Percentiles rank a stretch among this genome's conserved stretches.
Evolutionary conservation across 2,797 vertebrate genomes (phyloP).

Genomic region (Artibeus jamaicensis): DNA sequence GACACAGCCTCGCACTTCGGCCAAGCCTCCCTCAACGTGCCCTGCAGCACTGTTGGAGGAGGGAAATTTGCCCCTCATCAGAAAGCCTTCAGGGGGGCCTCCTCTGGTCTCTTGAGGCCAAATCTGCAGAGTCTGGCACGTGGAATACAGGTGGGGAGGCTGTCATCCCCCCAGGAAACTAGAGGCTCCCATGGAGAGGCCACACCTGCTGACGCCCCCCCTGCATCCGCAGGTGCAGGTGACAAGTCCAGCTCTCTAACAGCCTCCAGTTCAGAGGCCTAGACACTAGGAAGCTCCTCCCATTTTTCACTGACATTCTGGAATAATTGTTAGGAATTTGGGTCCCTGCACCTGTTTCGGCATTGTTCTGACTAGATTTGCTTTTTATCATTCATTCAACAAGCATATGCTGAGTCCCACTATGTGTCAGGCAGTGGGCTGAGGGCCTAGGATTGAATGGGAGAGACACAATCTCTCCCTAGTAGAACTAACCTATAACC

Average conservation of each 20-base stretch:
- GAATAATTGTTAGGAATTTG: background rate
- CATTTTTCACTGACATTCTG: background rate
- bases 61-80: background rate
- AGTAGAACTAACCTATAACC: background rate
- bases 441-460: background rate
- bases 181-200: background rate
- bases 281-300: background rate
- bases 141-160: background rate
- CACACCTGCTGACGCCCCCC: fast-evolving
- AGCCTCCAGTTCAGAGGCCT: background rate
- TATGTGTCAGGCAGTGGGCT: background rate
- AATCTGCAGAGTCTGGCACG: background rate
- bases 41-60: background rate
- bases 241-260: background rate
- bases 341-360: background rate
- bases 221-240: background rate
- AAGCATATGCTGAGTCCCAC: background rate
- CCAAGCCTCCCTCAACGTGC: background rate
- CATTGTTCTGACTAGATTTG: background rate
- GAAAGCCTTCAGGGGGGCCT: background rate
- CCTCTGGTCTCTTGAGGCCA: background rate
- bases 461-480: background rate
- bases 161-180: background rate
- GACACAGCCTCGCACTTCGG: fast-evolving
- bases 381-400: background rate